These are phyloP conservation scores for Antheraea mylitta DNA, from an alignment of 1,140 invertebrate species.

Conservation along the genomic window DNA sequence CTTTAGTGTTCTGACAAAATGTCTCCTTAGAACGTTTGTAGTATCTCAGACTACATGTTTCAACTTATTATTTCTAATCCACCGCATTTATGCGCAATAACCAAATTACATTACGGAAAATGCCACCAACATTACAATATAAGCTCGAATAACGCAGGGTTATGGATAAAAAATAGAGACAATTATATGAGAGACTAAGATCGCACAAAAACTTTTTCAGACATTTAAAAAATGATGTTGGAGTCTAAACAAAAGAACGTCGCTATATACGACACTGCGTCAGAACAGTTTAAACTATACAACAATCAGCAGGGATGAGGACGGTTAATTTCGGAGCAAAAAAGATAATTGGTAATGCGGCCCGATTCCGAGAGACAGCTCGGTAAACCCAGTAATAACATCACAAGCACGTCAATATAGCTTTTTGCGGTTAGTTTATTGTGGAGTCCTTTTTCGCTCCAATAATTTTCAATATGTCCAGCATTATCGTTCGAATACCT, in stretches of 20 bases:
- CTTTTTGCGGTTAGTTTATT: constrained; percentile 4
- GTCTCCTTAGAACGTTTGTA: too few relatives aligned
- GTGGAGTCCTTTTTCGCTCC: background rate
- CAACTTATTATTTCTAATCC: too few relatives aligned
- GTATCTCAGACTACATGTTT: too few relatives aligned
- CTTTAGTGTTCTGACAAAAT: too few relatives aligned
- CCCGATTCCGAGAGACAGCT: constrained; percentile 16
- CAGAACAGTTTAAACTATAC: background rate
- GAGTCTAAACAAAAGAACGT: constrained; percentile 1
- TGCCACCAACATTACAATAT: too few relatives aligned
- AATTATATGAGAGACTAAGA: too few relatives aligned
- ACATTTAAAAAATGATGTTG: constrained; percentile 8
- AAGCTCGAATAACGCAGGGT: too few relatives aligned
- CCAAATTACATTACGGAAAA: too few relatives aligned
- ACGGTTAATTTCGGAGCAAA: constrained; percentile 6
- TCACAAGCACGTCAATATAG: background rate
- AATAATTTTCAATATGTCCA: background rate
- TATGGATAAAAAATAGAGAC: too few relatives aligned
- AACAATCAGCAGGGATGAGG: background rate
- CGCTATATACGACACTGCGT: background rate
- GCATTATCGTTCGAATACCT: background rate
- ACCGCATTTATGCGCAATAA: too few relatives aligned
- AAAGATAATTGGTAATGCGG: constrained; percentile 16
- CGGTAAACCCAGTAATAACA: constrained; percentile 16
- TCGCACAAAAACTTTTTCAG: background rate